phyloP scores from a whole-genome alignment of 2,113 vertebrate species.

The Falcunculus frontatus region DNA sequence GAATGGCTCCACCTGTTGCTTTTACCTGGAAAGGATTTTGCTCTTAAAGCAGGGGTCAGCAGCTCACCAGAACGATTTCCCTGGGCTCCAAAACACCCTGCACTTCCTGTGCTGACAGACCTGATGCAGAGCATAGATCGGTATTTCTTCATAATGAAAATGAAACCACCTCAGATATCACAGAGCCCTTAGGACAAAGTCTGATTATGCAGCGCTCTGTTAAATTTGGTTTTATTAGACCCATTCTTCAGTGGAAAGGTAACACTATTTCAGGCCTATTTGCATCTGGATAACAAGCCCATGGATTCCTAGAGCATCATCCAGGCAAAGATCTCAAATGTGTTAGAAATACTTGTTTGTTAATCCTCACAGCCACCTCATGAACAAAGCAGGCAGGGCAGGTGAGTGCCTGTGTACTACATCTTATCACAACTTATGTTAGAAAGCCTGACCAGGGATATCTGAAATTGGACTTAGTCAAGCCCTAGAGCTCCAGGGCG shows the following conservation, averaged over 20 bases:
- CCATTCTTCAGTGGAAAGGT: neutral
- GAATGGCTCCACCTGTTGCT: neutral
- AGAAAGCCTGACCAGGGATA: neutral
- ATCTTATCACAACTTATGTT: neutral
- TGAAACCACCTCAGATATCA: neutral
- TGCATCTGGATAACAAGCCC: neutral
- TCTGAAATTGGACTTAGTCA: neutral
- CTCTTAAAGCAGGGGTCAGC: neutral
- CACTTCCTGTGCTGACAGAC: neutral
- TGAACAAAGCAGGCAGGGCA: neutral
- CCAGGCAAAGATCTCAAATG: neutral
- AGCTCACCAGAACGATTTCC: neutral
- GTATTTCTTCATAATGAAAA: neutral
- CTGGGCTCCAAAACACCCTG: neutral
- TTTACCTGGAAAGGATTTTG: neutral
- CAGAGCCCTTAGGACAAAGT: neutral
- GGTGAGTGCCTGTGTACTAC: accelerated
- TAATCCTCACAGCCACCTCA: neutral
- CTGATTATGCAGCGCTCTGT: neutral
- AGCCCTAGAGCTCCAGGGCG: neutral
- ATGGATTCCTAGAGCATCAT: neutral
- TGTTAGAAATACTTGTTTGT: neutral
- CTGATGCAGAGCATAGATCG: neutral
- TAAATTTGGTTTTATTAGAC: neutral
- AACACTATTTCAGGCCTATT: neutral